These are phyloP conservation scores for Petaurus breviceps DNA, from an alignment of 2,113 vertebrate genomes.

Conservation along the genomic window DNA sequence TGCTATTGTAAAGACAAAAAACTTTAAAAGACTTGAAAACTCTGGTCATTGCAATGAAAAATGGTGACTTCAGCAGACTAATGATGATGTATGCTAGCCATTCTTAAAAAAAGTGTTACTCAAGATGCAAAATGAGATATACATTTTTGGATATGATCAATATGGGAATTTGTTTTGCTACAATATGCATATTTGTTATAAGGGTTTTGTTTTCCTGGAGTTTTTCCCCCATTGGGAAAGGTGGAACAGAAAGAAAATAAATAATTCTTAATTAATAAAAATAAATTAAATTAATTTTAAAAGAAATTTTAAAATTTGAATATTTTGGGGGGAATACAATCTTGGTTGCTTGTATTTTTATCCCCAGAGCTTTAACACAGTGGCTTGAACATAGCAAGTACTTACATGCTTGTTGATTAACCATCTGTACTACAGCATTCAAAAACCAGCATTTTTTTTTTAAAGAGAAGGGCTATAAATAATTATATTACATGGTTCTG, in stretches of 20 bases:
- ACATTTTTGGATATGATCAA: neutral
- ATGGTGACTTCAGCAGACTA: neutral
- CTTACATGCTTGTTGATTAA: neutral
- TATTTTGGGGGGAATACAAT: neutral
- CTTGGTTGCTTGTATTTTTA: neutral
- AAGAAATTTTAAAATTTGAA: neutral
- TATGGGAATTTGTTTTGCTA: neutral
- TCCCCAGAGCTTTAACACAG: neutral
- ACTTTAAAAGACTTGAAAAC: neutral
- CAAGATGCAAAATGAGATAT: neutral
- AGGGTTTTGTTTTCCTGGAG: neutral
- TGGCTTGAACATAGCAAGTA: neutral
- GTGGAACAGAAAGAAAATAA: neutral
- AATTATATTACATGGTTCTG: conserved; percentile 57
- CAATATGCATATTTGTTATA: neutral
- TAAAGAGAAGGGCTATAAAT: conserved; percentile 49
- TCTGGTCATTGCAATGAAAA: neutral
- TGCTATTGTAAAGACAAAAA: neutral
- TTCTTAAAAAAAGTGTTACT: neutral
- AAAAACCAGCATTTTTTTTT: neutral
- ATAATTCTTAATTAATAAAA: neutral
- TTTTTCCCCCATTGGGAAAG: neutral
- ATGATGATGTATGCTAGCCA: neutral
- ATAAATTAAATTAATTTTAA: neutral
- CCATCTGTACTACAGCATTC: neutral